Evolutionary conservation across 2,113 vertebrate genomes (phyloP).

Genomic region (Notarius lentiginosus): DNA sequence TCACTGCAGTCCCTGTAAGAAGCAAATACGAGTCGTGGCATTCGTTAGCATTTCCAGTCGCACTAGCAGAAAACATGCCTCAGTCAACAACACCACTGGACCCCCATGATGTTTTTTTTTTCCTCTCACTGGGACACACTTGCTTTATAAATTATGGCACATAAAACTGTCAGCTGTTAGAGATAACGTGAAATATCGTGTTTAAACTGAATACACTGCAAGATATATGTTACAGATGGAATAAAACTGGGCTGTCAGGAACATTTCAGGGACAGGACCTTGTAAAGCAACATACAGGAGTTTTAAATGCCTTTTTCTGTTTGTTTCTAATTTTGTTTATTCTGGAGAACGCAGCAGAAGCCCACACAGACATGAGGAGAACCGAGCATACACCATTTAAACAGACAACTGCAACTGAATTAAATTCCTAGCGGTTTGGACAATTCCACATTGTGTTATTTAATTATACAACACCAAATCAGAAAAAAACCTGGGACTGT

Average conservation of each 20-base stretch:
- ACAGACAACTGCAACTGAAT: not conserved
- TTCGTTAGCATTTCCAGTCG: not conserved
- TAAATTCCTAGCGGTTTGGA: not conserved
- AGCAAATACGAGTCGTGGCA: not conserved
- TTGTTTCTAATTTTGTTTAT: not conserved
- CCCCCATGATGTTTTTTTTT: not conserved
- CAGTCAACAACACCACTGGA: slow-evolving; percentile 8
- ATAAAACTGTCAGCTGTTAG: not conserved
- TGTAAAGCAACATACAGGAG: not conserved
- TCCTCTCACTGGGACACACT: not conserved
- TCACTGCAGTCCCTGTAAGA: not conserved
- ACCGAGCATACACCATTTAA: not conserved
- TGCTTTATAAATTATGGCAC: slow-evolving; percentile 10
- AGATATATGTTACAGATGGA: not conserved
- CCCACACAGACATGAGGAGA: not conserved
- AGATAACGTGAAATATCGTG: not conserved
- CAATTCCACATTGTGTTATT: not conserved
- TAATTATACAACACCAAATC: not conserved
- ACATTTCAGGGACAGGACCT: not conserved
- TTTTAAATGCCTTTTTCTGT: not conserved
- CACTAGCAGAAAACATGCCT: slow-evolving; percentile 16
- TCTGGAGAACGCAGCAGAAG: not conserved
- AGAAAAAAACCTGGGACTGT: no score
- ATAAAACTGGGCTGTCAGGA: not conserved
- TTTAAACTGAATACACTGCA: not conserved